Evolutionary conservation across 2,797 vertebrate species (phyloP).

Genomic region (Pangasius sanitwongsei): DNA sequence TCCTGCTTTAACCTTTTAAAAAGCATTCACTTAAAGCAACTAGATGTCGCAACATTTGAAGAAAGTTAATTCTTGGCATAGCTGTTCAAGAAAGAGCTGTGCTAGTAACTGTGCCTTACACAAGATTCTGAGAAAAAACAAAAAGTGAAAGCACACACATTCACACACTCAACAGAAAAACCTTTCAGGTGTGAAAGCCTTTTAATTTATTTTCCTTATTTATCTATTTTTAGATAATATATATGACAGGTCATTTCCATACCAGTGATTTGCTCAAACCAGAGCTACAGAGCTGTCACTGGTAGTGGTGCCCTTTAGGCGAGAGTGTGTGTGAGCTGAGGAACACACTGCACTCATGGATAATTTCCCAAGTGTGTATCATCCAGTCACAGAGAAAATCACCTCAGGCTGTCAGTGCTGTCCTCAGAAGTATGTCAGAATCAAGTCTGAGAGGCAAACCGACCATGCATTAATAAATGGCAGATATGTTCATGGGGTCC

Average conservation of each 20-base stretch:
- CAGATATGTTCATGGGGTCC: background rate
- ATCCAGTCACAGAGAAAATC: background rate
- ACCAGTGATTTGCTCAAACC: background rate
- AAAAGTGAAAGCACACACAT: background rate
- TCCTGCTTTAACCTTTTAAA: constrained; percentile 2
- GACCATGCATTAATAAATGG: background rate
- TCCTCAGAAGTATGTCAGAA: background rate
- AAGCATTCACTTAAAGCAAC: background rate
- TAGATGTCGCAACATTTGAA: background rate
- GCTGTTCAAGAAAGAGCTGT: background rate
- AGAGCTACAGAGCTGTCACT: background rate
- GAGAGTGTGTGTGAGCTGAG: background rate
- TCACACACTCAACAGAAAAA: background rate
- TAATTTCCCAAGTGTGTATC: constrained; percentile 11
- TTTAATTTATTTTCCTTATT: background rate
- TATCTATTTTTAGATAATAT: background rate
- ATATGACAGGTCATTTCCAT: constrained; percentile 3
- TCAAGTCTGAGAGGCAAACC: background rate
- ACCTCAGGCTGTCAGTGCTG: background rate
- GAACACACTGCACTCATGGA: background rate
- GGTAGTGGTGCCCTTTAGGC: background rate
- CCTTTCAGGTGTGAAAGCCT: background rate
- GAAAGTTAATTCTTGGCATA: background rate
- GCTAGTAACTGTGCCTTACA: background rate
- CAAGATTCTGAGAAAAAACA: background rate